Conservation (phyloP, 2,888 invertebrate species). For the Apoda limacodes region DNA sequence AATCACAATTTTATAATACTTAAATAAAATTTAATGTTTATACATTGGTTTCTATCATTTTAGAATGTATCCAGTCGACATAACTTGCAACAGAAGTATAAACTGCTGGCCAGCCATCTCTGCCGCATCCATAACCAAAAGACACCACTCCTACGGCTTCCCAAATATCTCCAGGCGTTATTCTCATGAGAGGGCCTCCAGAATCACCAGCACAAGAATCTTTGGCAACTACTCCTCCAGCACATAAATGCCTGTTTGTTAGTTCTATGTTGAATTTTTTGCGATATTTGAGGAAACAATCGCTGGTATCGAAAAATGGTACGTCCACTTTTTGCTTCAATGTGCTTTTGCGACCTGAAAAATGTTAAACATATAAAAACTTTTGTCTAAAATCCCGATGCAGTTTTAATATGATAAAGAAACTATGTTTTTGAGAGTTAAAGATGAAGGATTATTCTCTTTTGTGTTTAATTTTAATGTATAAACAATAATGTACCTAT, state of each 20-base stretch:
- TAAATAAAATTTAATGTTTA: no score
- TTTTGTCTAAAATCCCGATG: no score
- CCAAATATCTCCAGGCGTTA: constrained; percentile 58
- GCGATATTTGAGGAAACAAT: constrained; percentile 65
- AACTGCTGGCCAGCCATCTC: constrained; percentile 75
- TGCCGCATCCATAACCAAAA: constrained; percentile 75
- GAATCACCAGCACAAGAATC: constrained; percentile 84
- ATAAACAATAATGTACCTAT: no score
- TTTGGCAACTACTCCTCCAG: constrained; percentile 74
- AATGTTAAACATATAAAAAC: no score
- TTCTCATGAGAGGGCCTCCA: constrained; percentile 79
- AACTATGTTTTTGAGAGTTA: no score
- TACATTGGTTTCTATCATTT: constrained; percentile 35
- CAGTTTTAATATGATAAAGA: no score
- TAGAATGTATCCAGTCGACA: constrained; percentile 70
- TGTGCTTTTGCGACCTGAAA: constrained; percentile 60
- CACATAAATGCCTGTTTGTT: constrained; percentile 73
- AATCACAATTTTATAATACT: no score
- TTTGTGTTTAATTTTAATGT: no score
- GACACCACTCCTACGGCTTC: constrained; percentile 75
- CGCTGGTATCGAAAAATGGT: constrained; percentile 61
- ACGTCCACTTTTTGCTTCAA: constrained; percentile 74
- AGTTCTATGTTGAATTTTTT: constrained; percentile 56
- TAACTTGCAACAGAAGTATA: constrained; percentile 74
- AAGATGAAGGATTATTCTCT: no score